Percentiles rank a stretch among this genome's conserved stretches.
phyloP scores from a whole-genome alignment of 2,113 vertebrate species.

The Chlorodrepanis virens region DNA sequence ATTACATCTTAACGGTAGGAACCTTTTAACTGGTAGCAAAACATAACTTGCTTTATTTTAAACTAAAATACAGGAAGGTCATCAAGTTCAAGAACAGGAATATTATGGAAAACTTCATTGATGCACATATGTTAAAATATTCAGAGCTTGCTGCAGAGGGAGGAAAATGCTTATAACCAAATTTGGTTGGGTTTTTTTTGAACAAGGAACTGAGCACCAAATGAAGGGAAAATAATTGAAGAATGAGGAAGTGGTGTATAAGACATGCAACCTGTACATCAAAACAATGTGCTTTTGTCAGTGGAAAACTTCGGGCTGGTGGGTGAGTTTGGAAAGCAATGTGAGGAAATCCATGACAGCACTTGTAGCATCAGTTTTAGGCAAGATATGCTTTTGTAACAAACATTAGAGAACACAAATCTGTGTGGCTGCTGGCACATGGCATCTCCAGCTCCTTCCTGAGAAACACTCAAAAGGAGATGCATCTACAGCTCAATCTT shows the following conservation, averaged over 20 bases:
- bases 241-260: neutral
- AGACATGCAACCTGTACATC: neutral
- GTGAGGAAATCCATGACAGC: neutral
- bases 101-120: neutral
- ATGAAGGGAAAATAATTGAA: neutral
- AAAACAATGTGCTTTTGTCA: neutral
- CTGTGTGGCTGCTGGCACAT: rapidly evolving
- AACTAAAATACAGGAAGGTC: neutral
- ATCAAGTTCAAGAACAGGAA: neutral
- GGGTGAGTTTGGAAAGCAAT: neutral
- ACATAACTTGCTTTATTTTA: neutral
- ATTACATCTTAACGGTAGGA: neutral
- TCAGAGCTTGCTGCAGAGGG: neutral
- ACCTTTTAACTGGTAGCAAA: neutral
- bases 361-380: neutral
- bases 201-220: neutral
- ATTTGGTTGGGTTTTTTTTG: neutral
- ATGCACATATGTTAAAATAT: neutral
- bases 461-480: neutral
- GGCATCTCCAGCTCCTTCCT: neutral
- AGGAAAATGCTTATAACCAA: neutral
- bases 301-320: neutral
- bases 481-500: neutral
- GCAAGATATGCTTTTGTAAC: neutral
- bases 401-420: neutral